Conservation (phyloP, 2,797 vertebrate species). For the Otolemur crassicaudatus region DNA sequence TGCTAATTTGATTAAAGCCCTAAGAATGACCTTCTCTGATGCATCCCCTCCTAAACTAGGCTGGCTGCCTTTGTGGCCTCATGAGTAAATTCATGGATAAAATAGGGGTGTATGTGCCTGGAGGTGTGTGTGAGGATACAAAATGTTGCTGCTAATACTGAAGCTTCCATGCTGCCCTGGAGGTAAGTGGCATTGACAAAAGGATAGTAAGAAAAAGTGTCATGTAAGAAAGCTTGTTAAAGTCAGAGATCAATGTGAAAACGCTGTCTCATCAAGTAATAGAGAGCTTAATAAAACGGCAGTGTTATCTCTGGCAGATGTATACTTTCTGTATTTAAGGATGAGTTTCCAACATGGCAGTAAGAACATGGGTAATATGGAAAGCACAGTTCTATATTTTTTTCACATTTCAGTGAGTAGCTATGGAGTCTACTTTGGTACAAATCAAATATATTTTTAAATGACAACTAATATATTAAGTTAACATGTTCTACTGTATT, state of each 20-base stretch:
- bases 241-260: background rate
- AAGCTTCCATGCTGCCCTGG: background rate
- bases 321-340: background rate
- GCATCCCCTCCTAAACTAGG: background rate
- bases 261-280: background rate
- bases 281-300: background rate
- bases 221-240: background rate
- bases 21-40: background rate
- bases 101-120: background rate
- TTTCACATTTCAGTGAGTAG: background rate
- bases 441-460: background rate
- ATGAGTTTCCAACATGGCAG: background rate
- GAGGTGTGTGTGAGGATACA: background rate
- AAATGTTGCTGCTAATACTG: background rate
- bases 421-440: background rate
- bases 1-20: background rate
- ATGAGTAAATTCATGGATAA: background rate
- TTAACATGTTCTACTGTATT: background rate
- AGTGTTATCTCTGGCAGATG: background rate
- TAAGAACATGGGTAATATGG: background rate
- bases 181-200: background rate
- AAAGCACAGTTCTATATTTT: background rate
- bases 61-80: background rate
- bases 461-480: slow-evolving; percentile 18
- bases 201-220: background rate